phyloP scores from a whole-genome alignment of 2,888 invertebrate species.

The Oscheius sp. region DNA sequence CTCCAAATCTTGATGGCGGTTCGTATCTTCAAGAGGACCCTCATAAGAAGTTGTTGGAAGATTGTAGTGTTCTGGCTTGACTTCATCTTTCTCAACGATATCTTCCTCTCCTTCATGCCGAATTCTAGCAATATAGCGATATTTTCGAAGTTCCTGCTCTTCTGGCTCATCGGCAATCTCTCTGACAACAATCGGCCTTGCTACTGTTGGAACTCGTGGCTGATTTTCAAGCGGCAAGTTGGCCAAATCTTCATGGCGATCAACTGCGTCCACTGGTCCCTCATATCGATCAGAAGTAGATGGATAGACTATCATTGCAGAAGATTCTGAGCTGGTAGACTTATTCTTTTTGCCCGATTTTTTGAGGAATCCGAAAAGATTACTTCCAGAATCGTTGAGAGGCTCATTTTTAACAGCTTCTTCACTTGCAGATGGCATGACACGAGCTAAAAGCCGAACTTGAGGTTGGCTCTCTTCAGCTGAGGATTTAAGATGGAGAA shows the following conservation, averaged over 20 bases:
- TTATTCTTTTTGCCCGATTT: neutral
- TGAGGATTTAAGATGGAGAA: constrained; percentile 13
- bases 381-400: constrained; percentile 22
- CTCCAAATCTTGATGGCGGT: constrained; percentile 28
- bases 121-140: constrained; percentile 37
- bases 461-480: neutral
- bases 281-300: constrained; percentile 10
- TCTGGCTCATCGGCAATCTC: neutral
- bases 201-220: neutral
- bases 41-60: constrained; percentile 29
- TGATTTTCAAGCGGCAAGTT: constrained; percentile 17
- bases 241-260: constrained; percentile 9
- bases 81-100: constrained; percentile 25
- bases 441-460: constrained; percentile 4
- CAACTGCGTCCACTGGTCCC: constrained; percentile 18
- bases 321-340: neutral
- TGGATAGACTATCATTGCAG: neutral
- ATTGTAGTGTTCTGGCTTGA: constrained; percentile 31
- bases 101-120: constrained; percentile 46
- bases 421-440: neutral
- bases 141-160: constrained; percentile 15
- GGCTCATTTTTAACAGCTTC: too few species aligned
- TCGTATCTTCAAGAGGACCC: constrained; percentile 32
- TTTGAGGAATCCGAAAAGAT: constrained; percentile 29
- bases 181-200: neutral